phyloP scores from a whole-genome alignment of 2,797 vertebrate genomes.

The Schizopygopsis pylzovi region DNA sequence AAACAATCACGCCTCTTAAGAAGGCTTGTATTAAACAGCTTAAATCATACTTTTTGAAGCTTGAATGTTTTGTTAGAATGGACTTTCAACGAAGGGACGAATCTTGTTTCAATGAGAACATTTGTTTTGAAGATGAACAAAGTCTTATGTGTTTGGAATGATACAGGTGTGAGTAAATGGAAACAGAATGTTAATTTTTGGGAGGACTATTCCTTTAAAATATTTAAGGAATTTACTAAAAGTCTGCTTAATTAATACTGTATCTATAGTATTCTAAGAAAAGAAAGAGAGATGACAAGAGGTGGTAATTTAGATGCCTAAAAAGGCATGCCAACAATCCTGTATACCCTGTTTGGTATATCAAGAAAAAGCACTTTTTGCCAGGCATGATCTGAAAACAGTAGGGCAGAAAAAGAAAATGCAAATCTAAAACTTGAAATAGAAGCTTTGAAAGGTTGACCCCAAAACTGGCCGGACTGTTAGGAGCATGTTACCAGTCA shows the following conservation, averaged over 20 bases:
- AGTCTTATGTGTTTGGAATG: background rate
- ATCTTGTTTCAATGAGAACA: background rate
- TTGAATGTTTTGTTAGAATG: background rate
- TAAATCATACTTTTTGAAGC: background rate
- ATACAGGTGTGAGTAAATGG: background rate
- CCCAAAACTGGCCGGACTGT: background rate
- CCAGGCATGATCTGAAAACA: background rate
- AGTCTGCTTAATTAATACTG: background rate
- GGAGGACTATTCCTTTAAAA: background rate
- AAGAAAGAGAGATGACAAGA: background rate
- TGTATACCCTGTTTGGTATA: background rate
- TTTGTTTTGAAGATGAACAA: background rate
- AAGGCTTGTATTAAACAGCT: background rate
- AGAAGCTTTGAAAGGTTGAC: background rate
- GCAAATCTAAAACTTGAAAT: background rate
- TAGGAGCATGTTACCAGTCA: slow-evolving; percentile 80
- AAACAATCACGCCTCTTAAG: background rate
- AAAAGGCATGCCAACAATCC: background rate
- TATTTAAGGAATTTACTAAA: background rate
- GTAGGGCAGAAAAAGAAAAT: background rate
- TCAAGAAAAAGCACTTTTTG: too few species aligned
- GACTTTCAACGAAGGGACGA: background rate
- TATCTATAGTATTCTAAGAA: background rate
- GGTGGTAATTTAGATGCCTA: background rate
- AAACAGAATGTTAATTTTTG: background rate